Evolutionary conservation across 1,140 invertebrate species (phyloP).

Genomic region (Ceratina calcarata): DNA sequence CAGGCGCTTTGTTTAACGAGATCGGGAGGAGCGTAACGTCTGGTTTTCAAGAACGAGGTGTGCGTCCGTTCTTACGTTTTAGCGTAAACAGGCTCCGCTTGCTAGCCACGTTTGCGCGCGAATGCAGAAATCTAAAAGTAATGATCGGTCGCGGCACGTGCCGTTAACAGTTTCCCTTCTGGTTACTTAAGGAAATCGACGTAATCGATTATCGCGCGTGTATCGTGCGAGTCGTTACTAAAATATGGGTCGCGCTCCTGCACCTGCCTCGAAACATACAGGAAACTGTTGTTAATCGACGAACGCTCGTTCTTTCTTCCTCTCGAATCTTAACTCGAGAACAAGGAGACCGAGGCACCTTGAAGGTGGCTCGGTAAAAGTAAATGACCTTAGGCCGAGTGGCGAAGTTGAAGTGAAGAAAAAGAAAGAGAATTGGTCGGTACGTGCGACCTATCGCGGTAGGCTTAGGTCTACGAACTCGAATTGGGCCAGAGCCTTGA

Average conservation of each 20-base stretch:
- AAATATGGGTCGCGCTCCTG: constrained; percentile 30
- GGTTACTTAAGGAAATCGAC: constrained; percentile 16
- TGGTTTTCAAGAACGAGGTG: constrained; percentile 40
- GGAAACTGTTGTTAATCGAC: neutral
- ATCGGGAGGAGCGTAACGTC: constrained; percentile 21
- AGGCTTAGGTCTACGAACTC: constrained; percentile 71
- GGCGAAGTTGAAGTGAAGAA: constrained; percentile 29
- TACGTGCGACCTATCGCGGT: constrained; percentile 68
- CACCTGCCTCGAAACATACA: neutral
- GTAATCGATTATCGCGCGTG: neutral
- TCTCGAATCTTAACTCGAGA: neutral
- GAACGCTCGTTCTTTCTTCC: neutral
- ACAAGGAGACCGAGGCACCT: constrained; percentile 43
- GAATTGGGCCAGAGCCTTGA: constrained; percentile 77
- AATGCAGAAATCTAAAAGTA: constrained; percentile 33
- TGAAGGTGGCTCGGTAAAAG: constrained; percentile 73
- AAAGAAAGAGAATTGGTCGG: neutral
- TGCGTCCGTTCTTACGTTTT: constrained; percentile 41
- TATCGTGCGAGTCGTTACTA: constrained; percentile 3
- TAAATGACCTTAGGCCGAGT: constrained; percentile 76
- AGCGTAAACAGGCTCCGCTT: neutral
- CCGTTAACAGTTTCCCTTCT: neutral
- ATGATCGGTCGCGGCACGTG: neutral
- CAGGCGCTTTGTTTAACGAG: constrained; percentile 9
- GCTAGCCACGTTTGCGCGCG: neutral